Evolutionary conservation across 64 coral and sea anemone genomes (phyloP).

Genomic region (Anthopleura sola): DNA sequence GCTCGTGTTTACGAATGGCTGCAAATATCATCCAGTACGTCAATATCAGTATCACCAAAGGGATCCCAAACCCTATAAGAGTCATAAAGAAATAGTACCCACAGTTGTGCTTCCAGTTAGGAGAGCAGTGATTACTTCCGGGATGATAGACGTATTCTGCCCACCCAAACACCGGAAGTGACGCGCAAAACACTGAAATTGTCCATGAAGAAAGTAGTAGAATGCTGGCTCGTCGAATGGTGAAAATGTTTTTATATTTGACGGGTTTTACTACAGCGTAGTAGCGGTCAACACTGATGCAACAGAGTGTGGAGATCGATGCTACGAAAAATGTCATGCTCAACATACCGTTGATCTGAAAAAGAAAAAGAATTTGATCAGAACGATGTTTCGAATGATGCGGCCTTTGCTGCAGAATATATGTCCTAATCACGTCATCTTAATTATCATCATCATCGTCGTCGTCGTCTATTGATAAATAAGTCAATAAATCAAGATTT

Average conservation of each 20-base stretch:
- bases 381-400: too few relatives aligned
- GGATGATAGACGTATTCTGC: conserved; percentile 61
- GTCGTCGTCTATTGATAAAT: too few relatives aligned
- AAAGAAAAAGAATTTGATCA: neutral
- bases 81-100: conserved; percentile 68
- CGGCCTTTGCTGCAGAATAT: too few relatives aligned
- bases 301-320: conserved; percentile 76
- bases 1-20: conserved; percentile 58
- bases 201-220: conserved; percentile 58
- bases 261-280: conserved; percentile 82
- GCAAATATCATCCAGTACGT: conserved; percentile 81
- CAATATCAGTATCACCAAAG: conserved; percentile 55
- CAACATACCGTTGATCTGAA: conserved; percentile 84
- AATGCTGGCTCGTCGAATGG: conserved; percentile 32
- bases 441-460: too few relatives aligned
- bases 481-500: too few relatives aligned
- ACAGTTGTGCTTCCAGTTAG: conserved; percentile 65
- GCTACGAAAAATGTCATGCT: conserved; percentile 65
- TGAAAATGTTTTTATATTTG: conserved; percentile 68
- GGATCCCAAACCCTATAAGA: conserved; percentile 62
- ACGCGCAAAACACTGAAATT: conserved; percentile 49
- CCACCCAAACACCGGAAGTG: conserved; percentile 60
- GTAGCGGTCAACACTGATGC: conserved; percentile 90
- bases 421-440: too few relatives aligned
- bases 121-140: conserved; percentile 82